phyloP scores from a whole-genome alignment of 2,888 invertebrate genomes.

The Drosophila falleni region DNA sequence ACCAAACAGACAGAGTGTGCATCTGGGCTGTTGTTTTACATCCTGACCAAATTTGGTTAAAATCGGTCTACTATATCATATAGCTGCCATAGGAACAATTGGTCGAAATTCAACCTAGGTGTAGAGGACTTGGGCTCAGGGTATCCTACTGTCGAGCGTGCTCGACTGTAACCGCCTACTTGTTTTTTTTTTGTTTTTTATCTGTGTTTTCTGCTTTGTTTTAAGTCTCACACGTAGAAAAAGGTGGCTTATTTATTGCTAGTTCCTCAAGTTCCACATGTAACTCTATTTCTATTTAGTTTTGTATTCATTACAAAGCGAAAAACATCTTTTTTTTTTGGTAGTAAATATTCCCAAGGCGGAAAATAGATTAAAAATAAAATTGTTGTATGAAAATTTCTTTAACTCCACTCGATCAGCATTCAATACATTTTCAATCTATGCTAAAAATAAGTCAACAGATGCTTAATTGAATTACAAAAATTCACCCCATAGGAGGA shows the following conservation, averaged over 20 bases:
- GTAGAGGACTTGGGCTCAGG: too few species aligned
- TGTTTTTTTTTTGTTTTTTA: too few species aligned
- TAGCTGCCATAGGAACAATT: too few species aligned
- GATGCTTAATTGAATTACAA: neutral
- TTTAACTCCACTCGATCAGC: neutral
- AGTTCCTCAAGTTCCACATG: slow-evolving; percentile 6
- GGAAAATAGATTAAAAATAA: neutral
- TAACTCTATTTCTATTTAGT: neutral
- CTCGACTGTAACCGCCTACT: too few species aligned
- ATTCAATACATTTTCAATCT: neutral
- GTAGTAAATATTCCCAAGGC: neutral
- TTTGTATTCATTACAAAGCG: neutral
- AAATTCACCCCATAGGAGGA: neutral
- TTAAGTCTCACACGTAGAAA: neutral
- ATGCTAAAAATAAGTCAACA: slow-evolving; percentile 3
- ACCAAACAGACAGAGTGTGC: too few species aligned
- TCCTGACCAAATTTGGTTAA: too few species aligned
- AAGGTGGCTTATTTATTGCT: neutral
- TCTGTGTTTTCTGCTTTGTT: slow-evolving; percentile 1
- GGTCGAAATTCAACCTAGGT: too few species aligned
- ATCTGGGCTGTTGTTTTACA: too few species aligned
- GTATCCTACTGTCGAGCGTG: too few species aligned
- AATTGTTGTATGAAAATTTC: neutral
- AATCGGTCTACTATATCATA: too few species aligned
- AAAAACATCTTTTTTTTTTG: neutral